Base-by-base conservation (phyloP, 2,797 vertebrate species). In the Benthosema pterotum region DNA sequence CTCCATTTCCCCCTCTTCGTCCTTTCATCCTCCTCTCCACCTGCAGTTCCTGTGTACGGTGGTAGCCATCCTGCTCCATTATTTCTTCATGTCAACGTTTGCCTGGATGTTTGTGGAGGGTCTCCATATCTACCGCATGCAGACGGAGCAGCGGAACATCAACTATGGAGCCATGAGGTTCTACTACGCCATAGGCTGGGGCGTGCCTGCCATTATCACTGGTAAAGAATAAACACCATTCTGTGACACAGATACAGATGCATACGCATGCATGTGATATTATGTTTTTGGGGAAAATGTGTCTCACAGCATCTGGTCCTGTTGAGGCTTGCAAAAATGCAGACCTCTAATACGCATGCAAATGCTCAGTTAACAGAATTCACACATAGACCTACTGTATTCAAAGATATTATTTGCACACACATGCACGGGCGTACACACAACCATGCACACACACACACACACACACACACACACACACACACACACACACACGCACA, bases 141-240 rank as follows among this genome's bases (percentile, higher is more conserved):
- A 97, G 90, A 97, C 95, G 0, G 98, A 99, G 88, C 95, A 92
- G 1, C 94, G 97, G 62, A 99, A 99, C 2, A 90, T 99, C 85
- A 98, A 99, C 91, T 96, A 93, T 0, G 98, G 98, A 0, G 95
- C 97, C 72, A 99, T 99, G 98, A 94, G 96, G 69, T 99, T 99
- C 93, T 99, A 99, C 88, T 98, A 98, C 0, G 95, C 97, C 83
- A 96, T 98, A 1, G 98, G 98, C 82, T 99, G 97, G 97, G 98
- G 98, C 0, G 95, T 98, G 19, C 97, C 98, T 0, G 97, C 98
- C 38, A 95, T 99, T 72, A 95, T 99, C 83, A 96, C 97, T 13
- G 98, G 98, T 98, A 77, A 42, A 38, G 5, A 22, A 32, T 42
- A 42, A 13, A 15, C 16, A 12, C 9, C 5, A 1, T 0, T 32